Evolutionary conservation across 2,888 invertebrate species (phyloP).

Genomic region (Podotricha telesiphe): DNA sequence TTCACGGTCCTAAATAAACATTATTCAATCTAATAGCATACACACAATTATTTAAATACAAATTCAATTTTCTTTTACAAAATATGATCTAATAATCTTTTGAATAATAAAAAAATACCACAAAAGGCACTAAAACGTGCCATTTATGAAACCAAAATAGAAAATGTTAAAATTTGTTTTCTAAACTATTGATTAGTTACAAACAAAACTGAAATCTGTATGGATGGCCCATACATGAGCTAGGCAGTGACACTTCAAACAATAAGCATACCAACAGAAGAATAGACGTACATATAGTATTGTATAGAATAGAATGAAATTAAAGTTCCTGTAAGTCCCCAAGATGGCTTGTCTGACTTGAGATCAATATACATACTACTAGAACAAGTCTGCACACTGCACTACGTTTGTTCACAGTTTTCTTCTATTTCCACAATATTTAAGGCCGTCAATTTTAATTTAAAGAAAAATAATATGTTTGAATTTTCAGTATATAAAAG

Average conservation of each 20-base stretch:
- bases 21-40: conserved; percentile 61
- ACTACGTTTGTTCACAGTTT: conserved; percentile 24
- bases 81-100: conserved; percentile 28
- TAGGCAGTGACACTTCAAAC: conserved; percentile 20
- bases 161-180: conserved; percentile 14
- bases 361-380: conserved; percentile 53
- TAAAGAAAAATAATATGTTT: neutral
- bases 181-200: conserved; percentile 34
- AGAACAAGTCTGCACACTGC: conserved; percentile 38
- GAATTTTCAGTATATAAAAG: no score
- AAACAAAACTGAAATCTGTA: conserved; percentile 29
- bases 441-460: neutral
- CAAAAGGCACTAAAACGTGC: conserved; percentile 48
- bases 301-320: neutral
- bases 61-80: conserved; percentile 10
- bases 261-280: conserved; percentile 9
- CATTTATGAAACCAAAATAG: conserved; percentile 27
- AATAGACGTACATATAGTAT: conserved; percentile 16
- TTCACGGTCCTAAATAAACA: conserved; percentile 70
- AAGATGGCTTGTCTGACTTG: conserved; percentile 51
- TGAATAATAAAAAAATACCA: conserved; percentile 25
- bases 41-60: conserved; percentile 46
- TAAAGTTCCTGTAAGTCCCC: conserved; percentile 21
- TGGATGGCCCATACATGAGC: conserved; percentile 19
- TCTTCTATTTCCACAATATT: conserved; percentile 3